Evolutionary conservation across 2,797 vertebrate species (phyloP).

Genomic region (Tenualosa ilisha): DNA sequence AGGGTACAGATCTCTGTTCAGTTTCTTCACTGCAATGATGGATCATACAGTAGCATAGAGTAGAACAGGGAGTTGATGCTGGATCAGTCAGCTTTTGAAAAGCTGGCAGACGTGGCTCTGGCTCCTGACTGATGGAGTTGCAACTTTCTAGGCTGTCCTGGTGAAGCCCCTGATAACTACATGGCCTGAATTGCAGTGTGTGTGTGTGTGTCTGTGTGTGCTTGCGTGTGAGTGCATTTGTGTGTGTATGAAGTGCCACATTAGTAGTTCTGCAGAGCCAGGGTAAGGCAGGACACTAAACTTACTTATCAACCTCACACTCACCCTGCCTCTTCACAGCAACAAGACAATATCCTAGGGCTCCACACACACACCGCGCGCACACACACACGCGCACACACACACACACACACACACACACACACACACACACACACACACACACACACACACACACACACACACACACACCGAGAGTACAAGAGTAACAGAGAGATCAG

Average conservation of each 20-base stretch:
- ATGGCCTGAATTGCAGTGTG: background rate
- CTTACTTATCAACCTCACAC: constrained; percentile 48
- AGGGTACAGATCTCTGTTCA: background rate
- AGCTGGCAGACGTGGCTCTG: background rate
- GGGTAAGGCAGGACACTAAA: background rate
- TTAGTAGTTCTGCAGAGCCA: background rate
- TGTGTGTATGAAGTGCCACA: constrained; percentile 12
- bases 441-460: too few relatives aligned
- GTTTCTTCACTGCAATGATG: background rate
- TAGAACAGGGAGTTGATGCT: background rate
- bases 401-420: background rate
- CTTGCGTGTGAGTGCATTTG: background rate
- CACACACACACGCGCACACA: too few relatives aligned
- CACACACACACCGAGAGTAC: background rate
- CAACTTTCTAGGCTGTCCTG: background rate
- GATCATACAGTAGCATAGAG: background rate
- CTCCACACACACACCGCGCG: background rate
- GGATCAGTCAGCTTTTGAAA: background rate
- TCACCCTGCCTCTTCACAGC: constrained; percentile 28
- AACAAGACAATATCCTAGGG: background rate
- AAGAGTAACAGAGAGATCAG: background rate
- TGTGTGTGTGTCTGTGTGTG: constrained; percentile 26
- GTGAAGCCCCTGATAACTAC: background rate
- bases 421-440: background rate
- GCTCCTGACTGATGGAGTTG: background rate